These are phyloP conservation scores for Nephrotoma guestfalica DNA, from an alignment of 2,888 invertebrate genomes.

Conservation along the genomic window DNA sequence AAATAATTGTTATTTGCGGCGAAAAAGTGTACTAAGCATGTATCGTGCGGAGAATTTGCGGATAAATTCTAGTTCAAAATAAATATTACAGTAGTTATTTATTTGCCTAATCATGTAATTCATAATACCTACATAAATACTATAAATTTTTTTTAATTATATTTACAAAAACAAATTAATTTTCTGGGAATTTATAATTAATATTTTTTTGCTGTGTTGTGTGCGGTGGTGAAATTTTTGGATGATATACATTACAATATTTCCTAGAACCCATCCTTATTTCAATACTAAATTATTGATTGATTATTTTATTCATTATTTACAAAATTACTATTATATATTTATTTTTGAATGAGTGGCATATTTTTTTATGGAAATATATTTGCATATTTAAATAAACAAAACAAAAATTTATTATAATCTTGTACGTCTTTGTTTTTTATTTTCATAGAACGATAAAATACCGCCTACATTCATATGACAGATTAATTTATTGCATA, in stretches of 20 bases:
- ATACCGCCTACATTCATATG: background rate
- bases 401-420: background rate
- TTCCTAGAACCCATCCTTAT: background rate
- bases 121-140: background rate
- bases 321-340: background rate
- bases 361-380: background rate
- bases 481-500: background rate
- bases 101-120: background rate
- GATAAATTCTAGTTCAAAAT: background rate
- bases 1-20: background rate
- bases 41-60: background rate
- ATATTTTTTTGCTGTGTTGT: background rate
- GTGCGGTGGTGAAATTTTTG: background rate
- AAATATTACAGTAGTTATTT: background rate
- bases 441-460: background rate
- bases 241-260: background rate
- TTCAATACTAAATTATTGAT: background rate
- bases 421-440: background rate
- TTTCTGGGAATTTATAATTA: background rate
- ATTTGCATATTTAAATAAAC: background rate
- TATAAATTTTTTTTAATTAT: background rate
- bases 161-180: background rate
- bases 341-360: background rate
- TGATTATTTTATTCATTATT: background rate
- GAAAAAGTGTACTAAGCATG: background rate